Evolutionary conservation across 2,113 vertebrate genomes (phyloP).

Genomic region (Galbula dea): DNA sequence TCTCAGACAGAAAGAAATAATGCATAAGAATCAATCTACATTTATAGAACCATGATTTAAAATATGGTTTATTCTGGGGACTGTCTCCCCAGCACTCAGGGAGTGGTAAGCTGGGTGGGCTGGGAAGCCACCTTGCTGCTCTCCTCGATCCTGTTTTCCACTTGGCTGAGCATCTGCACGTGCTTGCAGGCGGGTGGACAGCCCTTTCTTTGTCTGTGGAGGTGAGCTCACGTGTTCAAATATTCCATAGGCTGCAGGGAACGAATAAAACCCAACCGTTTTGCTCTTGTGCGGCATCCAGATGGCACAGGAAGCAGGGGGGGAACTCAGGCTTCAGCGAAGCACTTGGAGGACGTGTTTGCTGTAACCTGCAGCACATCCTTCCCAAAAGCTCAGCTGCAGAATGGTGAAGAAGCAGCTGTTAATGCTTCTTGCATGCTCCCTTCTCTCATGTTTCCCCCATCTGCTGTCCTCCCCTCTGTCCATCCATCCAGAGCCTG

Average conservation of each 20-base stretch:
- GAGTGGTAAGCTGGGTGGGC: not conserved
- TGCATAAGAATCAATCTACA: not conserved
- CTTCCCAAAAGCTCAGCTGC: constrained; percentile 1
- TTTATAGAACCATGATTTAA: not conserved
- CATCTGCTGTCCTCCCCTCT: not conserved
- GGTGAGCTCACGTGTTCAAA: not conserved
- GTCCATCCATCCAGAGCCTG: not conserved
- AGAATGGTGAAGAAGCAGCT: not conserved
- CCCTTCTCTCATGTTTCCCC: not conserved
- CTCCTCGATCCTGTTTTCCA: not conserved
- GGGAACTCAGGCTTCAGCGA: not conserved
- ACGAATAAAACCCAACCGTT: not conserved
- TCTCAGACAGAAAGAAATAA: not conserved
- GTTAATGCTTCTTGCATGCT: not conserved
- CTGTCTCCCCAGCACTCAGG: not conserved
- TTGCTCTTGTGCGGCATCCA: not conserved
- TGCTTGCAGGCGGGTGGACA: not conserved
- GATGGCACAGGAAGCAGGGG: not conserved
- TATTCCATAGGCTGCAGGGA: not conserved
- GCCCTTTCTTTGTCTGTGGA: not conserved
- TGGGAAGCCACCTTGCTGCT: not conserved
- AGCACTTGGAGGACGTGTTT: not conserved
- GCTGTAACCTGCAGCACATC: constrained; percentile 4
- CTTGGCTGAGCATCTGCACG: constrained; percentile 3
- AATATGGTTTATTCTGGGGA: not conserved